Percentiles rank a stretch among this genome's conserved stretches.
Conservation (phyloP, 2,113 vertebrate genomes). For the Eupsittula cactorum region DNA sequence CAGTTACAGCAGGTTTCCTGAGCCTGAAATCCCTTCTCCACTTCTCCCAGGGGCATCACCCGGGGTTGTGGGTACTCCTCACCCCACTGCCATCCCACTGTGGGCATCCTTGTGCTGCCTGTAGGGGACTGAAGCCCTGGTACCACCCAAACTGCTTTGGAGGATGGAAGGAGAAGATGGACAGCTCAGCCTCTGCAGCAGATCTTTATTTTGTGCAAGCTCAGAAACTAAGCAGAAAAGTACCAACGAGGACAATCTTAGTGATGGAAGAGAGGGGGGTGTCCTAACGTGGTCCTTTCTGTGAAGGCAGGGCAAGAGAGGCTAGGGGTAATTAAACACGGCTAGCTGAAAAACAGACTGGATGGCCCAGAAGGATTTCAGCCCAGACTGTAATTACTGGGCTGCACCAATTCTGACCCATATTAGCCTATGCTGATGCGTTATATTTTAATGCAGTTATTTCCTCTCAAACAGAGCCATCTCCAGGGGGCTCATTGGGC, state of each 20-base stretch:
- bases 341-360: neutral
- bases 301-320: neutral
- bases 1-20: neutral
- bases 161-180: neutral
- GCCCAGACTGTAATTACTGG: neutral
- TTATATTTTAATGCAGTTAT: neutral
- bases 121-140: neutral
- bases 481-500: neutral
- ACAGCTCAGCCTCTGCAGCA: accelerated
- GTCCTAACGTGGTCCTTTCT: neutral
- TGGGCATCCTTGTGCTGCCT: neutral
- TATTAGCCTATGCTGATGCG: neutral
- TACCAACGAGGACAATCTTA: too few species aligned
- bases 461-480: neutral
- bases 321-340: neutral
- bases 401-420: neutral
- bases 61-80: neutral
- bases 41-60: neutral
- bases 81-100: accelerated
- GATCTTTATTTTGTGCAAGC: neutral
- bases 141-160: accelerated
- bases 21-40: neutral
- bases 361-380: neutral
- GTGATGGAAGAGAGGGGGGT: accelerated
- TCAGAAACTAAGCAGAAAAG: neutral